A percentile compares a stretch with the other conserved stretches of the same genome.
phyloP scores from a whole-genome alignment of 2,797 vertebrate genomes.

The Acrossocheilus wenchowensis region DNA sequence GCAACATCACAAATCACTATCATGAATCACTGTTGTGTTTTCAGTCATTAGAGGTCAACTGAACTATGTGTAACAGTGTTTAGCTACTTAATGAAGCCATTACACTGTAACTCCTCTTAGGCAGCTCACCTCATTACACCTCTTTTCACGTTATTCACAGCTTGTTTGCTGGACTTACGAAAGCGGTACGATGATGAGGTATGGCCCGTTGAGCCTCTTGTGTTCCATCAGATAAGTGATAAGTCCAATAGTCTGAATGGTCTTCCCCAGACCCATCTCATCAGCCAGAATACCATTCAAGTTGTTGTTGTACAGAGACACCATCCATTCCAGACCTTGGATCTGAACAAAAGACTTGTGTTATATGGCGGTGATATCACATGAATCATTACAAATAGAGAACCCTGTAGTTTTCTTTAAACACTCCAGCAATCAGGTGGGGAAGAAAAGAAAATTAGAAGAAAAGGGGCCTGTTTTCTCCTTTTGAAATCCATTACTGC shows the following conservation, averaged over 20 bases:
- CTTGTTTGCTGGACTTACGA: conserved; percentile 84
- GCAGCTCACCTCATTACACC: conserved; percentile 25
- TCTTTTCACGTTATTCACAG: conserved; percentile 25
- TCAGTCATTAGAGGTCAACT: conserved; percentile 28
- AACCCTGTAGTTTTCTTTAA: not conserved
- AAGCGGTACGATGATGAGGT: conserved; percentile 96
- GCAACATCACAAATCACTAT: conserved; percentile 13
- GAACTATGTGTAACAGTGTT: conserved; percentile 17
- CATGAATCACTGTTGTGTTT: not conserved
- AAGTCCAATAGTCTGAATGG: conserved; percentile 98
- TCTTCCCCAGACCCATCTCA: conserved; percentile 98
- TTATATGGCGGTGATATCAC: not conserved
- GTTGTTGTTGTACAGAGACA: conserved; percentile 98
- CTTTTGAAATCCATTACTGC: conserved; percentile 34
- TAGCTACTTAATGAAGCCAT: conserved; percentile 40
- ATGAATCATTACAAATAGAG: not conserved
- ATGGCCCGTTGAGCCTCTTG: conserved; percentile 96
- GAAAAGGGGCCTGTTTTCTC: conserved; percentile 27
- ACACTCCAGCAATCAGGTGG: conserved; percentile 22
- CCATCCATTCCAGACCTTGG: conserved; percentile 98
- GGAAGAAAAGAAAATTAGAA: conserved; percentile 16
- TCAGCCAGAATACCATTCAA: conserved; percentile 96
- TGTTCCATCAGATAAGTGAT: conserved; percentile 97
- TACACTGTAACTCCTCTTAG: conserved; percentile 39
- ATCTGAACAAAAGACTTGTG: conserved; percentile 75